Conservation (phyloP, 2,888 invertebrate species). For the Drosophila rellima region DNA sequence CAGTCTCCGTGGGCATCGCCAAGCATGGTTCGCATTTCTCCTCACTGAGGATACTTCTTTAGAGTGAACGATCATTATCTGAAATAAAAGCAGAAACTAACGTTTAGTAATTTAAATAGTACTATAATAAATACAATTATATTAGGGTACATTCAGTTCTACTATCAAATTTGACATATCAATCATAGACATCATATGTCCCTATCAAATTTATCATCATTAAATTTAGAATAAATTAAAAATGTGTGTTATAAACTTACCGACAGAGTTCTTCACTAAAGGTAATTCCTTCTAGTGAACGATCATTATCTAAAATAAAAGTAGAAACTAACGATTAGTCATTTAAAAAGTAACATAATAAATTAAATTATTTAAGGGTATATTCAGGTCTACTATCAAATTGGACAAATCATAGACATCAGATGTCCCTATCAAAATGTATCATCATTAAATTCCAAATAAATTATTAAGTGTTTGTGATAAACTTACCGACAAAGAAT, state of each 20-base stretch:
- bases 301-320: constrained; percentile 1
- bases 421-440: constrained; percentile 56
- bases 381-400: constrained; percentile 18
- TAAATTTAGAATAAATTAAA: background rate
- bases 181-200: constrained; percentile 58
- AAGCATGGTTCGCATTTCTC: background rate
- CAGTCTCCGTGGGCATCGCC: too few species aligned
- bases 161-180: constrained; percentile 34
- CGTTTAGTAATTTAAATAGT: background rate
- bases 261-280: too few species aligned
- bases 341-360: background rate
- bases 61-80: background rate
- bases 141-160: background rate
- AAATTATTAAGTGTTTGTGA: background rate
- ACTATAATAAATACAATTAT: background rate
- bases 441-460: constrained; percentile 36
- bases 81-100: background rate
- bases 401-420: constrained; percentile 50
- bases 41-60: background rate
- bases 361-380: rapidly evolving
- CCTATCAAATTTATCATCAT: constrained; percentile 53
- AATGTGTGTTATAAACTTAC: too few species aligned
- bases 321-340: background rate
- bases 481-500: background rate
- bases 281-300: too few species aligned